Evolutionary conservation across 1,140 invertebrate genomes (phyloP).

Genomic region (Drosophila takahashii): DNA sequence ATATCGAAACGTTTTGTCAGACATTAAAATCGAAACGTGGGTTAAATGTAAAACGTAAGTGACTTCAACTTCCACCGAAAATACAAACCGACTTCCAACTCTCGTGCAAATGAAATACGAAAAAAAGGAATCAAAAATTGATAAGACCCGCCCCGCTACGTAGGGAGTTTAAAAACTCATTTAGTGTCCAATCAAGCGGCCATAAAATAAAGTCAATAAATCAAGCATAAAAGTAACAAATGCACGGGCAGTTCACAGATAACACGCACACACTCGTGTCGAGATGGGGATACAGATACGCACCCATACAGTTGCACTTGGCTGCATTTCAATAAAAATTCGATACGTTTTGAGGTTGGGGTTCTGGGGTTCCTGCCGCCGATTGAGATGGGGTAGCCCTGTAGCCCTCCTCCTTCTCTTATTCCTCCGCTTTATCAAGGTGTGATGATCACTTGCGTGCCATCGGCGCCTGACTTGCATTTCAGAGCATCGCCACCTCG

Average conservation of each 20-base stretch:
- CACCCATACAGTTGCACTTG: constrained; percentile 8
- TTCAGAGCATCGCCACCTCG: constrained; percentile 60
- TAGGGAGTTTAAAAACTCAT: constrained; percentile 82
- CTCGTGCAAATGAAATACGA: constrained; percentile 18
- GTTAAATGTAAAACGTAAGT: constrained; percentile 74
- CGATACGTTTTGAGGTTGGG: constrained; percentile 64
- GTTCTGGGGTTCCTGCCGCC: not conserved
- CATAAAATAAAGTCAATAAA: constrained; percentile 83
- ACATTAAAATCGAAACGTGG: constrained; percentile 64
- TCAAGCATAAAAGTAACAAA: constrained; percentile 82
- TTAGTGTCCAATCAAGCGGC: constrained; percentile 81
- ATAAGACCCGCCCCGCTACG: constrained; percentile 76
- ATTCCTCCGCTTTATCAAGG: constrained; percentile 70
- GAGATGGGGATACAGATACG: constrained; percentile 31
- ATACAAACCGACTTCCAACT: constrained; percentile 22
- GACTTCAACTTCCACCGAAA: constrained; percentile 60
- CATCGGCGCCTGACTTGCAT: constrained; percentile 82
- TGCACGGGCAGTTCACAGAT: constrained; percentile 76
- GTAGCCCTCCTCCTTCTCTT: not conserved
- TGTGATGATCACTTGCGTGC: constrained; percentile 83
- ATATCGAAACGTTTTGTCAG: constrained; percentile 78
- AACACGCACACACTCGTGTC: constrained; percentile 46
- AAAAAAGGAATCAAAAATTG: constrained; percentile 56
- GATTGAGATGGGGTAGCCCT: constrained; percentile 25
- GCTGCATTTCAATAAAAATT: constrained; percentile 81